phyloP scores from a whole-genome alignment of 2,888 invertebrate species.

The Latrodectus hesperus region DNA sequence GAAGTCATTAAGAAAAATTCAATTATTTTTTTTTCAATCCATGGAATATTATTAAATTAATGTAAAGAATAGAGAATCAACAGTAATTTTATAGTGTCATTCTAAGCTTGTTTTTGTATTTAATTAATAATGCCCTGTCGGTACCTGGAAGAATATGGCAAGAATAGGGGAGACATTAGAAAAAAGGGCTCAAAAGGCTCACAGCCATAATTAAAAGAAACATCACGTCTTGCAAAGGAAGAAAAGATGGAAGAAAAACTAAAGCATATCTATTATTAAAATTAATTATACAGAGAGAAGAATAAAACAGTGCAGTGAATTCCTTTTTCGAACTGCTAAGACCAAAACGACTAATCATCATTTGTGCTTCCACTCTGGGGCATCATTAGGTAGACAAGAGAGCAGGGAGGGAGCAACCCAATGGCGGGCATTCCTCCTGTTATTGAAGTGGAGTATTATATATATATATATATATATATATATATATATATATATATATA shows the following conservation, averaged over 20 bases:
- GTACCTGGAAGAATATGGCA: neutral
- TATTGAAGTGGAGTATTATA: constrained; percentile 40
- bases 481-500: no score
- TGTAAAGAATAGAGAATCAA: neutral
- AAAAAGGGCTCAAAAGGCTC: constrained; percentile 22
- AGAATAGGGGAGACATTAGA: constrained; percentile 18
- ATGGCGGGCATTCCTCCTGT: constrained; percentile 27
- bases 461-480: neutral
- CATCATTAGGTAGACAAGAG: constrained; percentile 57
- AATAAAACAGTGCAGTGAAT: constrained; percentile 21
- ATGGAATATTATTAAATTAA: constrained; percentile 21
- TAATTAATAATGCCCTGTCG: constrained; percentile 31
- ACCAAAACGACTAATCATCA: constrained; percentile 68
- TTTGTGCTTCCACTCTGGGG: constrained; percentile 57
- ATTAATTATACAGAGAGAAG: constrained; percentile 55
- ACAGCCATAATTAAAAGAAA: constrained; percentile 64
- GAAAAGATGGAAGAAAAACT: constrained; percentile 10
- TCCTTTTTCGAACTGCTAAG: constrained; percentile 32
- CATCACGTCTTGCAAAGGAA: constrained; percentile 22
- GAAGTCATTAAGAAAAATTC: neutral
- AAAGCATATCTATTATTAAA: constrained; percentile 58
- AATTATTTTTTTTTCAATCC: neutral
- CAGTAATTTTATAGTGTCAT: constrained; percentile 13
- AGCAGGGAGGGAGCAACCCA: constrained; percentile 13
- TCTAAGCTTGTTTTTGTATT: constrained; percentile 33